Conservation (phyloP, 2,888 invertebrate species). For the Cordilura impudica region DNA sequence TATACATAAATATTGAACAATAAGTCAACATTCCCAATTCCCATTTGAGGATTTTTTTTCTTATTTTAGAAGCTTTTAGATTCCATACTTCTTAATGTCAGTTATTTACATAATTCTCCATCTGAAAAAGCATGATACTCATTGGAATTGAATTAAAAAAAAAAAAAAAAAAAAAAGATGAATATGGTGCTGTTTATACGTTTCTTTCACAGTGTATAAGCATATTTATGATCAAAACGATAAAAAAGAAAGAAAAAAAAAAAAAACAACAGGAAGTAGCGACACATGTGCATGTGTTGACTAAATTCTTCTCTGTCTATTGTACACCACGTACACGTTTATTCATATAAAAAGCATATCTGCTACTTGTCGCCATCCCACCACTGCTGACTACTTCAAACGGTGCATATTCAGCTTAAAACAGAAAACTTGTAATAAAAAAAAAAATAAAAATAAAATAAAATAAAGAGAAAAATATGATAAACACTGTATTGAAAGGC, state of each 20-base stretch:
- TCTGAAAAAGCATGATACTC: no score
- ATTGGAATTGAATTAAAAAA: no score
- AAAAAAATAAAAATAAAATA: neutral
- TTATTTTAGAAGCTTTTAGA: no score
- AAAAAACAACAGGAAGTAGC: constrained; percentile 74
- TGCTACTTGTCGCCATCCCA: constrained; percentile 34
- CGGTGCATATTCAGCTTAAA: constrained; percentile 27
- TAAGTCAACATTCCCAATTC: no score
- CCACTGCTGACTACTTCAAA: constrained; percentile 31
- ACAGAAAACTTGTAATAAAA: constrained; percentile 21
- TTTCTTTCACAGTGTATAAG: constrained; percentile 16
- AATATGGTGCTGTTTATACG: no score
- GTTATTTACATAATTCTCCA: no score
- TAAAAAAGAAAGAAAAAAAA: constrained; percentile 73
- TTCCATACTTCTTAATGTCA: no score
- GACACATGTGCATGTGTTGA: constrained; percentile 68
- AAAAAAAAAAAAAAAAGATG: no score
- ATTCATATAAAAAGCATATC: constrained; percentile 16
- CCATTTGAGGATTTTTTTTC: no score
- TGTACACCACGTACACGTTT: constrained; percentile 18
- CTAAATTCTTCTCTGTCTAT: constrained; percentile 37
- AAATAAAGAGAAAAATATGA: no score
- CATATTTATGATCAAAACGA: constrained; percentile 70
- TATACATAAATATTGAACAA: no score
- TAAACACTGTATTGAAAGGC: neutral